Conservation (phyloP, 2,888 invertebrate genomes). For the Yponomeuta plumbellus region DNA sequence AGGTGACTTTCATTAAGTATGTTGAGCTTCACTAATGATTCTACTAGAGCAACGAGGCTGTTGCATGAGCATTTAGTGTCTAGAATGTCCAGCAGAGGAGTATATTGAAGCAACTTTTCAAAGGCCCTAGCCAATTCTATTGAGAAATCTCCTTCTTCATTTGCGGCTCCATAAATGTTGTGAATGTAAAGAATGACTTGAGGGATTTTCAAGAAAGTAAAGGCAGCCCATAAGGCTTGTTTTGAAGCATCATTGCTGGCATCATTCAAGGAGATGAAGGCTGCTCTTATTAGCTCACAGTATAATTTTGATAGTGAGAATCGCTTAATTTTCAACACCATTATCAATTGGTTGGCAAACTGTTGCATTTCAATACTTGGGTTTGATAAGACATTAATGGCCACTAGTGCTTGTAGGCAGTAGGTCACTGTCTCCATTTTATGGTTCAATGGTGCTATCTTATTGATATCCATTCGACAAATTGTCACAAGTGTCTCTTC, state of each 20-base stretch:
- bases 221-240: constrained; percentile 95
- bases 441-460: constrained; percentile 72
- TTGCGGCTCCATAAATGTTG: constrained; percentile 70
- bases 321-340: constrained; percentile 90
- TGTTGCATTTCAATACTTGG: constrained; percentile 89
- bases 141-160: constrained; percentile 80
- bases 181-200: constrained; percentile 85
- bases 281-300: constrained; percentile 92
- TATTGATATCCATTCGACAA: constrained; percentile 79
- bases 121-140: constrained; percentile 89
- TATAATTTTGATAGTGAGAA: constrained; percentile 88
- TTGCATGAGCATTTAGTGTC: constrained; percentile 94
- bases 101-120: constrained; percentile 89
- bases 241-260: constrained; percentile 86
- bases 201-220: constrained; percentile 94
- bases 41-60: constrained; percentile 87
- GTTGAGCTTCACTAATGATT: constrained; percentile 87
- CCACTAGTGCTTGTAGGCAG: constrained; percentile 87
- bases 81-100: constrained; percentile 90
- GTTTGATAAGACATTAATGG: constrained; percentile 89
- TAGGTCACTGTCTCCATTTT: constrained; percentile 81
- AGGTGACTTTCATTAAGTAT: constrained; percentile 87
- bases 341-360: constrained; percentile 87
- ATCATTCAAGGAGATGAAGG: constrained; percentile 92
- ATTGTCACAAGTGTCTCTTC: constrained; percentile 79